Evolutionary conservation across 2,113 vertebrate genomes (phyloP).

Genomic region (Ictalurus furcatus): DNA sequence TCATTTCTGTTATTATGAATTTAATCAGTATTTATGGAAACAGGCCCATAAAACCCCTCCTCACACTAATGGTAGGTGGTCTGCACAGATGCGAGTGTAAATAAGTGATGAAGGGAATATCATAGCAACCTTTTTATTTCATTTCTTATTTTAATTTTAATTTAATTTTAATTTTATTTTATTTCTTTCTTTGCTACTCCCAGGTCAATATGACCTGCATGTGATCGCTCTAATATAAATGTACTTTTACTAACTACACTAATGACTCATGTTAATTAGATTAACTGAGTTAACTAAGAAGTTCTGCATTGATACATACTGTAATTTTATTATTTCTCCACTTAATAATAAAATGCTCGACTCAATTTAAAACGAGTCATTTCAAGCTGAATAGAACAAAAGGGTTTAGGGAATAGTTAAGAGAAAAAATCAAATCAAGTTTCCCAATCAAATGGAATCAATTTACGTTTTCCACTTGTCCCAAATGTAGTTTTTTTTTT

Average conservation of each 20-base stretch:
- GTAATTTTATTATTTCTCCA: not conserved
- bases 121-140: not conserved
- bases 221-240: not conserved
- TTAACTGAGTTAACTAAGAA: not conserved
- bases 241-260: not conserved
- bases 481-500: not conserved
- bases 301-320: not conserved
- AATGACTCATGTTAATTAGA: not conserved
- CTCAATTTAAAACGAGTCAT: not conserved
- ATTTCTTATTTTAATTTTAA: no score
- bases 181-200: not conserved
- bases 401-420: not conserved
- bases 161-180: no score
- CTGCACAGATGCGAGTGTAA: not conserved
- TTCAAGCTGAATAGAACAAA: not conserved
- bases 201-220: not conserved
- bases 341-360: not conserved
- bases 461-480: not conserved
- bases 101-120: conserved; percentile 20
- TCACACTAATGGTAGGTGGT: not conserved
- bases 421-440: not conserved
- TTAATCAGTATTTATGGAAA: conserved; percentile 27
- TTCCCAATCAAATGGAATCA: not conserved
- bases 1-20: not conserved
- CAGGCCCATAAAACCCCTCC: not conserved